These are phyloP conservation scores for Hemitrygon akajei DNA, from an alignment of 2,797 vertebrate species.

Conservation along the genomic window DNA sequence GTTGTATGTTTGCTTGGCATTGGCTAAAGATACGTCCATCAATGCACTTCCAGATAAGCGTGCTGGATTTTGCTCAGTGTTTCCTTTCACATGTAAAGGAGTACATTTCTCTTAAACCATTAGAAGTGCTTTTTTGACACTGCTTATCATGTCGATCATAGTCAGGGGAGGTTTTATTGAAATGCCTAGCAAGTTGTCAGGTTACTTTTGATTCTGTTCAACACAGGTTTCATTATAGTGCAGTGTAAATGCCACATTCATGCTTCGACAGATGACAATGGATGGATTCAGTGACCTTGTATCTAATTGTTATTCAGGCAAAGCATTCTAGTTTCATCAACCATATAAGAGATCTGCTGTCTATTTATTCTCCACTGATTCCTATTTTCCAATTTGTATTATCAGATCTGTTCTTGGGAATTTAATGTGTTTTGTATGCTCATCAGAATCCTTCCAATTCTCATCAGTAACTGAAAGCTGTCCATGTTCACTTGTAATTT, in stretches of 20 bases:
- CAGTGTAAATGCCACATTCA: not conserved
- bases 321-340: not conserved
- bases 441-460: not conserved
- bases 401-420: not conserved
- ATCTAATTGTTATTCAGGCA: not conserved
- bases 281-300: slow-evolving; percentile 11
- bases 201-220: not conserved
- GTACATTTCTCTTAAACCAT: not conserved
- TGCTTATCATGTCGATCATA: not conserved
- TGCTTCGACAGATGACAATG: not conserved
- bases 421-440: not conserved
- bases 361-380: not conserved
- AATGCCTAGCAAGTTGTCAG: not conserved
- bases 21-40: not conserved
- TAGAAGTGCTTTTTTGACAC: not conserved
- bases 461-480: not conserved
- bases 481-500: not conserved
- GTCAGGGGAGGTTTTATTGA: not conserved
- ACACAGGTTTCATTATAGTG: not conserved
- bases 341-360: not conserved
- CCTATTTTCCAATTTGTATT: not conserved
- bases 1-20: not conserved
- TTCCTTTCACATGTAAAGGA: not conserved
- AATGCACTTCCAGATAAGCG: not conserved
- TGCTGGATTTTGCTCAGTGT: not conserved